Base-by-base conservation (phyloP, 1,140 invertebrate genomes). In the Euborellia annulipes region DNA sequence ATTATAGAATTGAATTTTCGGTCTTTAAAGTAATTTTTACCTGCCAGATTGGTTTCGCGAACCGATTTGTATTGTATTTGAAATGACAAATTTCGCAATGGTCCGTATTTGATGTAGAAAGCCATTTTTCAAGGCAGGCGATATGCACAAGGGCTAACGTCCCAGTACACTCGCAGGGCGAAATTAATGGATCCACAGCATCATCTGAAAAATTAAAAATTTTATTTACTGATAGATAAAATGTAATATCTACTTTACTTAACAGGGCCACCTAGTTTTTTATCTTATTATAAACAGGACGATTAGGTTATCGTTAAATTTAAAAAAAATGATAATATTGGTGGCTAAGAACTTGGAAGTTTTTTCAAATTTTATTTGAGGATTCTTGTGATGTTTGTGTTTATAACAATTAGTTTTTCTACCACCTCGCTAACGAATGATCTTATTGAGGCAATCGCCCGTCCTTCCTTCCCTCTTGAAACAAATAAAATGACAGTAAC, bases 31-130 rank as follows among this genome's bases (percentile, higher is more conserved):
- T n/a, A n/a, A n/a, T n/a, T n/a, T n/a, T n/a, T 48, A 64, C 61
- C 55, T 62, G 47, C 2, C 45, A 47, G 2, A 60, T 43, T 20
- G 58, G 52, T 52, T 58, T 57, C 34, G 52, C 47, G 41, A 47
- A 56, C 18, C 61, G 63, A 3, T 57, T 48, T 3, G 66, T 61
- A 20, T 56, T 56, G 54, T 66, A 77, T 14, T 56, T 46, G 50
- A 64, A 67, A 48, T 71, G 62, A 57, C 75, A 77, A 38, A 77
- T 67, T 57, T 77, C 75, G 58, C 75, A 77, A 16, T 57, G 56
- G 47, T 66, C 64, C 2, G 59, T 63, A 54, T 73, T 69, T 2
- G 71, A 66, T 1, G 66, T 62, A 13, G 71, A 68, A 2, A 77
- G 60, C 75, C 75, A 77, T 47, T 63, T 65, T 53, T 76, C 73